phyloP scores from a whole-genome alignment of 2,113 vertebrate species.

The Ageneiosus marmoratus region DNA sequence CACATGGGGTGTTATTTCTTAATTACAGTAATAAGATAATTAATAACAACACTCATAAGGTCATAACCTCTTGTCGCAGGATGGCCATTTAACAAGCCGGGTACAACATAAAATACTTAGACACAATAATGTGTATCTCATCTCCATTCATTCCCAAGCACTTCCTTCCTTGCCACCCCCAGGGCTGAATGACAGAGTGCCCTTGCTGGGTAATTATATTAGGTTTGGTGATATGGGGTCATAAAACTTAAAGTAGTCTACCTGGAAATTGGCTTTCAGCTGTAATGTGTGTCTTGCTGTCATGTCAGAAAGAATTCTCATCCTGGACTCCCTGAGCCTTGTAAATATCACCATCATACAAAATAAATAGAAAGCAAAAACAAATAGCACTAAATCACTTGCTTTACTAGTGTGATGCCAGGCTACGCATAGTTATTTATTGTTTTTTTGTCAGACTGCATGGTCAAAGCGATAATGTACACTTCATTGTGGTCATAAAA shows the following conservation, averaged over 20 bases:
- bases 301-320: conserved; percentile 64
- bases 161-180: conserved; percentile 1
- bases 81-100: conserved; percentile 57
- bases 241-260: conserved; percentile 79
- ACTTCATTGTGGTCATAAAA: conserved; percentile 71
- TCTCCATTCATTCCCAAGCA: conserved; percentile 16
- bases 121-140: conserved; percentile 49
- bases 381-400: conserved; percentile 76
- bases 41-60: conserved; percentile 72
- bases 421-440: conserved; percentile 63
- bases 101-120: conserved; percentile 47
- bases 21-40: conserved; percentile 76
- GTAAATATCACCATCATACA: conserved; percentile 73
- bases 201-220: conserved; percentile 81
- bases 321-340: conserved; percentile 46
- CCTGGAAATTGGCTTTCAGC: conserved; percentile 75
- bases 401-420: conserved; percentile 58
- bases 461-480: conserved; percentile 66
- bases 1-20: conserved; percentile 64
- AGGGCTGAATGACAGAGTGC: conserved; percentile 75
- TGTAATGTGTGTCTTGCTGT: conserved; percentile 64
- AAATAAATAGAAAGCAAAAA: conserved; percentile 71
- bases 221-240: conserved; percentile 71
- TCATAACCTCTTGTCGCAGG: conserved; percentile 58
- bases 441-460: conserved; percentile 51